Evolutionary conservation across 2,797 vertebrate genomes (phyloP), one percentile per base, ranked within the genome.

Genomic region (Lemur catta): DNA sequence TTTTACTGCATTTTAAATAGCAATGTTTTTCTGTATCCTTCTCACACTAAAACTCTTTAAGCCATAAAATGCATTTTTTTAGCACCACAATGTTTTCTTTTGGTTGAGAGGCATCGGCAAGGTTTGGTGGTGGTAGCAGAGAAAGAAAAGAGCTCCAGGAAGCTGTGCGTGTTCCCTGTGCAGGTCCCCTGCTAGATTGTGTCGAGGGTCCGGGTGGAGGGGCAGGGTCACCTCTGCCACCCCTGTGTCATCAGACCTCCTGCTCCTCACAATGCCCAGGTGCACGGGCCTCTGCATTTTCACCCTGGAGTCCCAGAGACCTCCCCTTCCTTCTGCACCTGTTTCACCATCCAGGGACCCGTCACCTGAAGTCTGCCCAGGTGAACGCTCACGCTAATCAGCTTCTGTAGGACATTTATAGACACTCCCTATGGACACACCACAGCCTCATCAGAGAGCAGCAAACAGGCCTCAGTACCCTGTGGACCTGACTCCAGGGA

Each of bases 151-250:
- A 0, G 2, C 24, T 28, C 30, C 43, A 9, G 75, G 75, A 48
- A 46, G 67, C 41, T 52, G 57, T 18, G 8, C 41, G 8, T 8
- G 50, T 38, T 41, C 59, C 38, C 57, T 15, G 10, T n/a, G 59
- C 7, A 18, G 84, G 22, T 71, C 30, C 61, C 72, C 14, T 12
- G 35, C 71, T 33, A 28, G 50, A 59, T 33, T 6, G 0, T 24
- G 2, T 1, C 26, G 38, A 41, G n/a, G 28, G 38, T 52, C 11
- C 2, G 1, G 4, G 50, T 18, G 17, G 50, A 4, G 14, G 18
- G 22, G 22, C 46, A 48, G 46, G 46, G 46, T 48, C 46, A 48
- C 46, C 46, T 48, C 46, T 48, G 9, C 46, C 46, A 48, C 46
- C 14, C 38, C 24, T 5, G 24, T 63, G 17, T 28, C 93, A 41